Evolutionary conservation across 2,797 vertebrate species (phyloP).

Genomic region (Podarcis lilfordi): DNA sequence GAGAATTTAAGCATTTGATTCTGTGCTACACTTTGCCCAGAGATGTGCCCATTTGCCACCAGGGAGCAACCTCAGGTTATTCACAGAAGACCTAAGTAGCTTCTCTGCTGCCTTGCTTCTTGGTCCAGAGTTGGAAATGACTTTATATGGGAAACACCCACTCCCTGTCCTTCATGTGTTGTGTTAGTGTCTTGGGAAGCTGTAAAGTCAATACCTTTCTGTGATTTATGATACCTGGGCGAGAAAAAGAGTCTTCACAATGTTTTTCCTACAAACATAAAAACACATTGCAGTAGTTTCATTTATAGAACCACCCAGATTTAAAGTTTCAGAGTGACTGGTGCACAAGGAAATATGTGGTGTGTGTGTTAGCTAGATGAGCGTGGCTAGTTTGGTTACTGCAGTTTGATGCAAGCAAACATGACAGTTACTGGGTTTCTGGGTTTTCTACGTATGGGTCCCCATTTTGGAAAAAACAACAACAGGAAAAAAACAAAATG

Average conservation of each 20-base stretch:
- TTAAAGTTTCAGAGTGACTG: neutral
- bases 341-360: neutral
- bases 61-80: neutral
- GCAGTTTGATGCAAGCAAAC: no score
- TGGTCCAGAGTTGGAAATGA: neutral
- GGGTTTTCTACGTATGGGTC: neutral
- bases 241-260: neutral
- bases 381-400: neutral
- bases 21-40: neutral
- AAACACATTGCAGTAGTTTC: neutral
- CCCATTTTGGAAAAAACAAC: neutral
- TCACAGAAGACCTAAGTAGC: neutral
- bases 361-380: neutral
- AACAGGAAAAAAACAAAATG: no score
- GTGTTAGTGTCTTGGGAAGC: neutral
- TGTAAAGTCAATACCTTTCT: neutral
- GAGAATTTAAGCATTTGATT: constrained; percentile 7
- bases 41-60: neutral
- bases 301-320: neutral
- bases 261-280: neutral
- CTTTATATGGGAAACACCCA: neutral
- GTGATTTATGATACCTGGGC: neutral
- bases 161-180: no score
- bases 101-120: neutral
- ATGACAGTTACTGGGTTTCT: neutral